A percentile compares a stretch with the other conserved stretches of the same genome.
phyloP scores from a whole-genome alignment of 37 sponge, comb jelly and placozoan species.

The Halichondria panicea region DNA sequence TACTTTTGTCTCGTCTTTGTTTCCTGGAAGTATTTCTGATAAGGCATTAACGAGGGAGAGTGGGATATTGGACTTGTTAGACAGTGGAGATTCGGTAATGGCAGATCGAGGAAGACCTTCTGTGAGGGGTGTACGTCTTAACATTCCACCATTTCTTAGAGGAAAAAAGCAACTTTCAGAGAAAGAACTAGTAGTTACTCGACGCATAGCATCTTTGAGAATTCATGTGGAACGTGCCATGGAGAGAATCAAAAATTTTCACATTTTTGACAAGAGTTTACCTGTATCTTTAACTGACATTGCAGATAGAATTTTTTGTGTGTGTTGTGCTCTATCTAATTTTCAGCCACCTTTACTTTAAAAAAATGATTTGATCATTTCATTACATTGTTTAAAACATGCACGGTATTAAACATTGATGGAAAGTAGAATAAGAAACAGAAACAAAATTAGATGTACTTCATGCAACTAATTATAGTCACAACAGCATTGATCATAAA shows the following conservation, averaged over 20 bases:
- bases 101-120: constrained; percentile 63
- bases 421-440: not conserved
- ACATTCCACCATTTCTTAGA: constrained; percentile 11
- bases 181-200: constrained; percentile 26
- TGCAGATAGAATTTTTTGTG: constrained; percentile 41
- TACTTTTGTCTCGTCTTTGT: constrained; percentile 49
- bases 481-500: constrained; percentile 5
- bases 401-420: not conserved
- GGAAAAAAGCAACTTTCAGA: constrained; percentile 31
- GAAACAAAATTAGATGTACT: not conserved
- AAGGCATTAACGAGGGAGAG: constrained; percentile 22
- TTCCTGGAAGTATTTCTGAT: constrained; percentile 55
- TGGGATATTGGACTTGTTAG: constrained; percentile 47
- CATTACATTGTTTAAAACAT: not conserved
- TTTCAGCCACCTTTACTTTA: constrained; percentile 43
- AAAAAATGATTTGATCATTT: not conserved
- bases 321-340: constrained; percentile 56
- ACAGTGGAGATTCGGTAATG: constrained; percentile 58
- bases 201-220: constrained; percentile 50
- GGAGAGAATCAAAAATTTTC: constrained; percentile 50
- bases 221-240: constrained; percentile 63
- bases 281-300: constrained; percentile 23
- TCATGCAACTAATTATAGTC: not conserved
- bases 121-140: constrained; percentile 14
- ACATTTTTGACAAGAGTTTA: constrained; percentile 49